phyloP scores from a whole-genome alignment of 2,888 invertebrate species.

The Parasteatoda lunata region DNA sequence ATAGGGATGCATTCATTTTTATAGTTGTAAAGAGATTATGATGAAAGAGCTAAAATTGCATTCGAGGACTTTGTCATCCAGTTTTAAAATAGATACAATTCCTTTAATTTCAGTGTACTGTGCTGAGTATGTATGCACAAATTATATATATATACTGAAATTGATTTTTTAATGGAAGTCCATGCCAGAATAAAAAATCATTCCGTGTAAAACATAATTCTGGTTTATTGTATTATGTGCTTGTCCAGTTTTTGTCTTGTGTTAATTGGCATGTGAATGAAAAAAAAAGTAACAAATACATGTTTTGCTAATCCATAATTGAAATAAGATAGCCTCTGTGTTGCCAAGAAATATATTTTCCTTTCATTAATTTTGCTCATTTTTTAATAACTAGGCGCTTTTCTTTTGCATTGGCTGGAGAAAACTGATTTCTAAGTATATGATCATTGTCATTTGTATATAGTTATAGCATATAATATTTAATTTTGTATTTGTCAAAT shows the following conservation, averaged over 20 bases:
- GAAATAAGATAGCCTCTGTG: conserved; percentile 38
- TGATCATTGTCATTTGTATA: conserved; percentile 43
- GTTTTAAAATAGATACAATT: conserved; percentile 37
- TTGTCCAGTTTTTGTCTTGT: conserved; percentile 59
- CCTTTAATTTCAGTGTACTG: conserved; percentile 43
- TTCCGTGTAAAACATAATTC: conserved; percentile 67
- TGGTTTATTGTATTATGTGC: conserved; percentile 57
- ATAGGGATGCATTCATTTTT: conserved; percentile 45
- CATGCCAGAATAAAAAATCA: conserved; percentile 65
- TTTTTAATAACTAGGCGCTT: conserved; percentile 3
- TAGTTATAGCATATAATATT: conserved; percentile 36
- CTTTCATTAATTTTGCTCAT: conserved; percentile 39
- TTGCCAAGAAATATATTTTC: conserved; percentile 60
- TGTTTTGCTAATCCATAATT: conserved; percentile 44
- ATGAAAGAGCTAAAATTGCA: conserved; percentile 25
- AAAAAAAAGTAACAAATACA: conserved; percentile 14
- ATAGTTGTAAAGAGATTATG: conserved; percentile 36
- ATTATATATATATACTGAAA: conserved; percentile 7
- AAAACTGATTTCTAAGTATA: conserved; percentile 53
- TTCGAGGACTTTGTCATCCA: conserved; percentile 38
- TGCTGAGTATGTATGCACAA: conserved; percentile 14
- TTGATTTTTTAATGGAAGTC: conserved; percentile 40
- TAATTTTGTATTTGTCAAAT: conserved; percentile 35
- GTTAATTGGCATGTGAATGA: conserved; percentile 40
- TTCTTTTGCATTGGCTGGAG: conserved; percentile 8